Evolutionary conservation across 2,888 invertebrate species (phyloP), one percentile per base, ranked within the genome.

Genomic region (Cyrtodaria siliqua): DNA sequence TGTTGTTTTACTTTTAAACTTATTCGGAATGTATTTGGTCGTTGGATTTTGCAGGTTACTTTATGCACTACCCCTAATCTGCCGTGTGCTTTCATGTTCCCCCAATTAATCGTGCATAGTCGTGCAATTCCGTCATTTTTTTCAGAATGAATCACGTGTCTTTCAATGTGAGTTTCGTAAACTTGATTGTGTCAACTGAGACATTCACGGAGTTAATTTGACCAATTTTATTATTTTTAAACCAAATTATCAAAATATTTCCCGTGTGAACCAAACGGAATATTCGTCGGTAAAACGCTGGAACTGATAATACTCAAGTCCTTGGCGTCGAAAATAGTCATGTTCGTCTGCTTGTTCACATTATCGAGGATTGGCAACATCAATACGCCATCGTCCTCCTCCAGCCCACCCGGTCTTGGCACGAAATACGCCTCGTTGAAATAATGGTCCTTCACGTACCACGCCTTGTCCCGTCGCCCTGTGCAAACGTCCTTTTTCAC

Each of bases 241-340:
- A 55, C 12, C 18, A 29, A 4, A 29, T 55, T 16, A 16, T 29
- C 55, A 55, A 90, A 90, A 64, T 89, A 90, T 52, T 86, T 63
- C 1, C 91, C 91, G 71, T 91, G 91, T 18, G 90, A 70, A 16
- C 86, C 84, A 55, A 87, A 90, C 1, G 91, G 91, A 23, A 90
- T 70, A 24, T 72, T 56, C 2, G 84, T 85, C 1, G 91, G 91
- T 42, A 90, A 49, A 23, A 81, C 63, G 9, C 87, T 84, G 9
- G 53, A 47, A 59, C 74, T 86, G 6, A 86, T 68, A 2, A 84
- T 18, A 16, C 69, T 80, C 82, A 91, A 72, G 1, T 85, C 87
- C 24, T 57, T 80, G 0, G 80, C 73, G 55, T 80, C 70, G 18
- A 80, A 56, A 0, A 80, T 53, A 12, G 61, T 50, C 33, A 80